Base-by-base conservation (phyloP, 2,888 invertebrate genomes). In the Drosophila basisetae region DNA sequence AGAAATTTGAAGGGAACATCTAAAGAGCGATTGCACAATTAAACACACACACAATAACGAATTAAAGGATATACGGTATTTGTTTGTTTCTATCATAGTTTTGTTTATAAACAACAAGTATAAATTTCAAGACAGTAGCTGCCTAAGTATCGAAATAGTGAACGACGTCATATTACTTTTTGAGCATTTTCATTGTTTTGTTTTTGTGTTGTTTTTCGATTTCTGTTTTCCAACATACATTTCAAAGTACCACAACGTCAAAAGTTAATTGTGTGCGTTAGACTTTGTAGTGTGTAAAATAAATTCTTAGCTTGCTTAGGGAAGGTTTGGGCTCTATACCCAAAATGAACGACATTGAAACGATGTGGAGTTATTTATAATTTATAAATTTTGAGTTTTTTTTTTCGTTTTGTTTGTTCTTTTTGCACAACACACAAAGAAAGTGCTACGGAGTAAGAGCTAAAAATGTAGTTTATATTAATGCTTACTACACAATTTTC, bases 361-460 rank as follows among this genome's bases (percentile, higher is more conserved):
- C 88, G 73, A 82, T 63, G 77, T 73, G 70, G 83, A 83, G 87
- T 72, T 80, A 65, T 62, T 54, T 52, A 71, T 52, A 71, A 79
- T 82, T 60, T 61, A 67, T 71, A 65, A 68, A 58, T 66, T 73
- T 73, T 11, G n/a, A 18, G 50, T 70, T 60, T 58, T 55, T 70
- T 43, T 68, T 31, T 39, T 31, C 30, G 28, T 52, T 49, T 53
- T 56, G n/a, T 52, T 49, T 49, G 69, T 56, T 43, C 58, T 64
- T 67, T 67, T 87, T 82, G 83, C 89, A 85, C 90, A 85, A 85
- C 90, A 85, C 85, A 90, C 90, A 85, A 83, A 83, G 86, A 85
- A 85, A 83, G 90, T 88, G 90, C 85, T 85, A 85, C 86, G 74
- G 68, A 88, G 86, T 90, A 81, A 83, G 86, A 85, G 83, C 85